These are phyloP conservation scores for Phymanthus crucifer DNA, from an alignment of 92 coral and sea anemone species.

Conservation along the genomic window DNA sequence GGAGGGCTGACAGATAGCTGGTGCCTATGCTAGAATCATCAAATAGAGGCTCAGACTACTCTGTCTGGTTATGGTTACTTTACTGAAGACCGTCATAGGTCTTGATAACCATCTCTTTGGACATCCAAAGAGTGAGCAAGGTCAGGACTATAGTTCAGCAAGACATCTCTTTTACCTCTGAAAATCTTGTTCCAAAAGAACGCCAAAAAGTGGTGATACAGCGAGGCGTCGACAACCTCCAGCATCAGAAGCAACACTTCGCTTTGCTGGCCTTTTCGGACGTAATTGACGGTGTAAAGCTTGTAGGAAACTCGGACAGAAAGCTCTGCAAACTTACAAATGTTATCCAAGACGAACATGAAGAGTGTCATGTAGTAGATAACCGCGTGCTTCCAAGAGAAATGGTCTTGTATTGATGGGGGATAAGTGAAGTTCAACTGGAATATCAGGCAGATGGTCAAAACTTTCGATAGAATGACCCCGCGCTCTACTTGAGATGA, in stretches of 20 bases:
- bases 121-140: conserved; percentile 25
- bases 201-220: conserved; percentile 57
- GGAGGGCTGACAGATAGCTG: no score
- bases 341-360: conserved; percentile 62
- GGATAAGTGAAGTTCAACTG: conserved; percentile 63
- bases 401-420: conserved; percentile 27
- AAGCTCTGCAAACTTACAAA: conserved; percentile 48
- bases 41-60: no score
- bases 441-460: conserved; percentile 42
- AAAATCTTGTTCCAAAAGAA: conserved; percentile 78
- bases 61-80: not conserved
- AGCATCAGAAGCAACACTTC: conserved; percentile 47
- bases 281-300: conserved; percentile 50
- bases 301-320: conserved; percentile 67
- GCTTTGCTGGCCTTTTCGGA: conserved; percentile 13
- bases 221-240: conserved; percentile 53
- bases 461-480: conserved; percentile 36
- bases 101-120: not conserved
- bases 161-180: conserved; percentile 54
- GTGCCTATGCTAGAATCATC: no score
- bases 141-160: conserved; percentile 40
- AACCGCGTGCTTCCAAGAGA: conserved; percentile 21
- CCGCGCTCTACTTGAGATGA: conserved; percentile 21
- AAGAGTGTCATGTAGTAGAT: conserved; percentile 47
- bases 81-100: not conserved